Evolutionary conservation across 2,113 vertebrate species (phyloP).

Genomic region (Ancistrus triradiatus): DNA sequence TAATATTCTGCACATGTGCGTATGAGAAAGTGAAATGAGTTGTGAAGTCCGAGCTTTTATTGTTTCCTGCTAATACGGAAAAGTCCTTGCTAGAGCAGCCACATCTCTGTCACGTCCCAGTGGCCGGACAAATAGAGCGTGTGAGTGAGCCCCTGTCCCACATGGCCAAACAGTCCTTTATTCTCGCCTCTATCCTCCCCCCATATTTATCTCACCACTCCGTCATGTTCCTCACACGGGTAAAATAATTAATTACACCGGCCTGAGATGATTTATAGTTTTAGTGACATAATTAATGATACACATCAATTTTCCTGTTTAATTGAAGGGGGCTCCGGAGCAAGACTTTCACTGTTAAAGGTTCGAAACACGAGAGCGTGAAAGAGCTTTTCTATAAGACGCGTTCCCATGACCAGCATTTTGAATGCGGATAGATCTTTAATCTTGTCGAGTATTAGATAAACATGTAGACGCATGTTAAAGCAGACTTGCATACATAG

Average conservation of each 20-base stretch:
- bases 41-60: constrained; percentile 15
- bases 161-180: constrained; percentile 60
- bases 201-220: constrained; percentile 79
- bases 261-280: constrained; percentile 93
- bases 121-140: constrained; percentile 71
- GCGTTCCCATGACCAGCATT: too few species aligned
- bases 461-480: constrained; percentile 56
- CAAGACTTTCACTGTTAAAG: constrained; percentile 63
- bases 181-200: constrained; percentile 50
- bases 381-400: constrained; percentile 42
- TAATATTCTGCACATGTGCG: not conserved
- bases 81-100: constrained; percentile 57
- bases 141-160: constrained; percentile 64
- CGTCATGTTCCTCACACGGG: constrained; percentile 84
- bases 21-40: not conserved
- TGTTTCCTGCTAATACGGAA: constrained; percentile 6
- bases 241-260: constrained; percentile 93
- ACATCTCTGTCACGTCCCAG: constrained; percentile 69
- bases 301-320: constrained; percentile 90
- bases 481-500: too few species aligned
- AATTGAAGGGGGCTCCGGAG: constrained; percentile 81
- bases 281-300: constrained; percentile 96
- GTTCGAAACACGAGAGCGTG: constrained; percentile 56
- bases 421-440: constrained; percentile 43
- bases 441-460: constrained; percentile 53